These are phyloP conservation scores for Temnothorax unifasciatus DNA, from an alignment of 2,888 invertebrate species.

Conservation along the genomic window DNA sequence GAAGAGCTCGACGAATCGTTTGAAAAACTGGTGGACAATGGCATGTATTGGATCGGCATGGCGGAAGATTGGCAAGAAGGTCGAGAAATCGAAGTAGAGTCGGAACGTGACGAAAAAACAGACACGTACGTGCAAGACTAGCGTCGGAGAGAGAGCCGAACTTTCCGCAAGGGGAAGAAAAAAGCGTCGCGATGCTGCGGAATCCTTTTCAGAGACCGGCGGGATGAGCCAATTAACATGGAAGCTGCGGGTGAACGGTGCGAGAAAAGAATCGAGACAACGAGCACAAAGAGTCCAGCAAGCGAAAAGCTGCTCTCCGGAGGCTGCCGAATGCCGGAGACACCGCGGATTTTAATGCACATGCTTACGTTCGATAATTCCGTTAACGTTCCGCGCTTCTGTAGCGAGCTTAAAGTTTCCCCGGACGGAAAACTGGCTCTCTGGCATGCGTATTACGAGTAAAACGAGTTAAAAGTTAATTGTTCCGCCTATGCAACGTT, in stretches of 20 bases:
- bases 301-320: slow-evolving; percentile 57
- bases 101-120: slow-evolving; percentile 33
- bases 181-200: background rate
- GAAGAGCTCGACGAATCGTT: background rate
- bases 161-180: background rate
- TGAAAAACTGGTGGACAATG: slow-evolving; percentile 15
- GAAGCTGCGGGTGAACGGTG: slow-evolving; percentile 7
- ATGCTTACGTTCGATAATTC: slow-evolving; percentile 68
- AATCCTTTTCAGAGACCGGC: slow-evolving; percentile 37
- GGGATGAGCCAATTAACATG: slow-evolving; percentile 62
- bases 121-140: slow-evolving; percentile 20
- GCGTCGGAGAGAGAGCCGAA: slow-evolving; percentile 11
- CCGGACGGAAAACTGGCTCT: slow-evolving; percentile 12
- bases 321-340: slow-evolving; percentile 44
- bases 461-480: slow-evolving; percentile 30
- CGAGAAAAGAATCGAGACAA: slow-evolving; percentile 21
- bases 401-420: slow-evolving; percentile 50
- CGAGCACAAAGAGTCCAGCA: slow-evolving; percentile 42
- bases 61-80: slow-evolving; percentile 26
- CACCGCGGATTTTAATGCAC: slow-evolving; percentile 65
- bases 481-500: slow-evolving; percentile 30
- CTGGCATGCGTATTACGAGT: slow-evolving; percentile 1
- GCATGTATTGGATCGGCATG: slow-evolving; percentile 22
- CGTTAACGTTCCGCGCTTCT: slow-evolving; percentile 63
- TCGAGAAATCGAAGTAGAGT: slow-evolving; percentile 34